Conservation (phyloP, 2,888 invertebrate genomes). For the Machimus atricapillus region DNA sequence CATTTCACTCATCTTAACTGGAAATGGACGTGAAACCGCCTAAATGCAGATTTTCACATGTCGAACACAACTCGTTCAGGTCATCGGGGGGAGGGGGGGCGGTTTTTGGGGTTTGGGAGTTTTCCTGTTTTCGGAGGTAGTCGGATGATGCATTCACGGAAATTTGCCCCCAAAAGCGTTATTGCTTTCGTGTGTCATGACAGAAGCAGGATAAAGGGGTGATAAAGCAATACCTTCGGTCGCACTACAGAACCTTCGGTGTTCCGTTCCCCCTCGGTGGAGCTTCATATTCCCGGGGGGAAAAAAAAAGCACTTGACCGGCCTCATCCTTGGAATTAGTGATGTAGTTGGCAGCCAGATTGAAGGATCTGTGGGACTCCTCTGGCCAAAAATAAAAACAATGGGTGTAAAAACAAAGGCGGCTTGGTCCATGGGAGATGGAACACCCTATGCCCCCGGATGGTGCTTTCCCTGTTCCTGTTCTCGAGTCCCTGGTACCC, state of each 20-base stretch:
- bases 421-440: neutral
- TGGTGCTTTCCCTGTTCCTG: neutral
- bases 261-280: neutral
- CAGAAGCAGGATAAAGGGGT: neutral
- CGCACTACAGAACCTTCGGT: neutral
- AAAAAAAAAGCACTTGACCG: neutral
- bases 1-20: neutral
- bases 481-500: neutral
- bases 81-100: neutral
- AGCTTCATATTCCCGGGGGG: neutral
- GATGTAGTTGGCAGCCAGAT: neutral
- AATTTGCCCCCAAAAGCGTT: neutral
- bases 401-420: neutral
- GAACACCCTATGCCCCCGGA: no score
- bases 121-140: neutral
- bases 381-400: neutral
- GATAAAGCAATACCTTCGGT: neutral
- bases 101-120: no score
- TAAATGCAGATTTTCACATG: neutral
- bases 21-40: neutral
- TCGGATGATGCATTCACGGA: neutral
- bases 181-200: neutral
- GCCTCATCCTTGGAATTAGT: neutral
- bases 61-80: neutral
- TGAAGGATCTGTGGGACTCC: neutral